A percentile compares a stretch with the other conserved stretches of the same genome.
Evolutionary conservation across 2,888 invertebrate genomes (phyloP).

Genomic region (Dicyrtoma fusca): DNA sequence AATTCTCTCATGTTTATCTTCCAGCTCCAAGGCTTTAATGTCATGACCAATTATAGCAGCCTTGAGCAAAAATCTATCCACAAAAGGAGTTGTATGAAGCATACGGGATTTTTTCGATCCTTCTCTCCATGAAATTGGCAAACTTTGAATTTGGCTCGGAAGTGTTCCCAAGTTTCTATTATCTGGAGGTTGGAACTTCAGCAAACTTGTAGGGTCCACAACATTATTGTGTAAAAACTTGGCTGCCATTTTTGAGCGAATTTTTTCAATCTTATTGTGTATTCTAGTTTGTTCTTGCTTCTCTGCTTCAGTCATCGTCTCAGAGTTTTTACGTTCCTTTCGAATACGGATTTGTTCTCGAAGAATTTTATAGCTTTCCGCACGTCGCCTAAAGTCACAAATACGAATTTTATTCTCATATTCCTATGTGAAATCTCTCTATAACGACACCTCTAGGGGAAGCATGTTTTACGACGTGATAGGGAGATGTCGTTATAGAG

Average conservation of each 20-base stretch:
- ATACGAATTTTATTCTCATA: background rate
- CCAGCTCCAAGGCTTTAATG: slow-evolving; percentile 76
- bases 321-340: slow-evolving; percentile 41
- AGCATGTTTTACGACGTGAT: too few relatives aligned
- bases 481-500: too few relatives aligned
- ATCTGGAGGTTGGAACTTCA: background rate
- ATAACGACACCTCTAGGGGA: too few relatives aligned
- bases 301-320: slow-evolving; percentile 44
- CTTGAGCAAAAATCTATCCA: slow-evolving; percentile 78
- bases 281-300: slow-evolving; percentile 63
- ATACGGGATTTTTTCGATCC: slow-evolving; percentile 84
- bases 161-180: background rate
- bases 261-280: slow-evolving; percentile 79
- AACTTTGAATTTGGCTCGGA: background rate
- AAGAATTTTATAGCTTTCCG: slow-evolving; percentile 43
- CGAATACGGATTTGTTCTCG: slow-evolving; percentile 53
- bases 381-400: slow-evolving; percentile 41
- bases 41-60: slow-evolving; percentile 90
- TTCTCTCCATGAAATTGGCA: slow-evolving; percentile 24
- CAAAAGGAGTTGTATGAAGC: slow-evolving; percentile 86
- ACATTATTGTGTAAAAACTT: slow-evolving; percentile 27
- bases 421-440: background rate
- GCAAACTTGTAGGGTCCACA: background rate
- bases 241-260: slow-evolving; percentile 68
- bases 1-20: slow-evolving; percentile 80